A percentile compares a stretch with the other conserved stretches of the same genome.
Conservation (phyloP, 1,140 invertebrate genomes). For the Leptinotarsa defecta region DNA sequence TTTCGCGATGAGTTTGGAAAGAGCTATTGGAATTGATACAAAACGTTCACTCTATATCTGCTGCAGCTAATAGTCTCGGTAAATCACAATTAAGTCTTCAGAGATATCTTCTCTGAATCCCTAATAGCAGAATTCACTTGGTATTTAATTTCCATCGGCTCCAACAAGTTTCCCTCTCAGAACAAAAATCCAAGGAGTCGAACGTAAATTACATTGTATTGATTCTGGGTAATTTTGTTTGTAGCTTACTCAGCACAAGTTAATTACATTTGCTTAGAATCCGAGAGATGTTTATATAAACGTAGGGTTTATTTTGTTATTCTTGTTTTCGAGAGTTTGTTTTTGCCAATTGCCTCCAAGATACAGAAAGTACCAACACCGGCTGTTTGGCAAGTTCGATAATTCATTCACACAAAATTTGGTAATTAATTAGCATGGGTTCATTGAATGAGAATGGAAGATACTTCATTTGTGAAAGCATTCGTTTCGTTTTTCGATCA, state of each 20-base stretch:
- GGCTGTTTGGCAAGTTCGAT: neutral
- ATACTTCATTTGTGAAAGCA: too few relatives aligned
- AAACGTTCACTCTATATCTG: too few relatives aligned
- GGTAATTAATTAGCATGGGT: neutral
- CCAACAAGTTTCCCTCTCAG: neutral
- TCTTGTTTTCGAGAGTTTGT: neutral
- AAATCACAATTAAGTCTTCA: too few relatives aligned
- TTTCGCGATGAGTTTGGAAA: too few relatives aligned
- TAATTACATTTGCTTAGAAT: neutral
- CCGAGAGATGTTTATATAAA: neutral
- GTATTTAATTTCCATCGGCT: neutral
- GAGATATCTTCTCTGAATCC: too few relatives aligned
- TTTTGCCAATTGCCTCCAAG: neutral
- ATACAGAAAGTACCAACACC: neutral
- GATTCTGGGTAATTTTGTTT: neutral
- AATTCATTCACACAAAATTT: neutral
- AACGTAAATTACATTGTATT: neutral
- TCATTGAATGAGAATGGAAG: neutral
- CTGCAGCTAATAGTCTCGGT: too few relatives aligned
- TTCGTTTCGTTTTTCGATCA: too few relatives aligned
- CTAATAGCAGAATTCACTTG: neutral
- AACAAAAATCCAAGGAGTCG: neutral
- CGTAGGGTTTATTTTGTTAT: neutral
- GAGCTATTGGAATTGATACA: too few relatives aligned
- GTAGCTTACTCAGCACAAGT: neutral